phyloP scores from a whole-genome alignment of 2,797 vertebrate species.

The Eremophila alpestris region DNA sequence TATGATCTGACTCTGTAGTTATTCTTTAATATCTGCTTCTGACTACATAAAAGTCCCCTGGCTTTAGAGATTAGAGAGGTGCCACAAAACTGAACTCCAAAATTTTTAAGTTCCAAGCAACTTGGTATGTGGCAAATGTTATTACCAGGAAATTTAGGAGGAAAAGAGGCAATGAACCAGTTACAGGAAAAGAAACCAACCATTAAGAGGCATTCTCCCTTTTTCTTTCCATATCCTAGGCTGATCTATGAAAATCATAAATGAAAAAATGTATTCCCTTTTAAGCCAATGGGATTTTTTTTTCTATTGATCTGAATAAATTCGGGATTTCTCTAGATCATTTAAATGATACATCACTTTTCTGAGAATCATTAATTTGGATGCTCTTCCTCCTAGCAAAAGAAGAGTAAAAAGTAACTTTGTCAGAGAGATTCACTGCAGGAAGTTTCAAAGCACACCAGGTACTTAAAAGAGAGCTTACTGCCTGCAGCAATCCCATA shows the following conservation, averaged over 20 bases:
- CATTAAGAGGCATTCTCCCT: background rate
- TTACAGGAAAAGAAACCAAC: background rate
- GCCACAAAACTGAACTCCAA: background rate
- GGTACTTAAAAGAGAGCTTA: background rate
- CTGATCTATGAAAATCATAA: conserved; percentile 1
- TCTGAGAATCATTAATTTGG: background rate
- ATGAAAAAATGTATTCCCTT: background rate
- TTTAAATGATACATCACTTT: conserved; percentile 5
- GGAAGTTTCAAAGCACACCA: background rate
- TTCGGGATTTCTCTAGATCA: background rate
- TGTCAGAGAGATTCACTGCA: background rate
- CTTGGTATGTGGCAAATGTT: background rate
- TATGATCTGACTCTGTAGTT: background rate
- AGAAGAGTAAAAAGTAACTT: background rate
- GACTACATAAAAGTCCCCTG: background rate
- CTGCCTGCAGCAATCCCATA: background rate
- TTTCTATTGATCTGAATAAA: conserved; percentile 17
- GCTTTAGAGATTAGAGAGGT: background rate
- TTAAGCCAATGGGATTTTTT: conserved; percentile 1
- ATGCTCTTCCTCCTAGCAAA: background rate
- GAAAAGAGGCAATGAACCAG: background rate
- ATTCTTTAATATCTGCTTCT: background rate
- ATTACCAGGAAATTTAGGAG: background rate
- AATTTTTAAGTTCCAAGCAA: background rate
- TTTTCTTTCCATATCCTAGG: background rate